Evolutionary conservation across 23 tunicate genomes (phyloP).

Genomic region (Halocynthia aurantium): DNA sequence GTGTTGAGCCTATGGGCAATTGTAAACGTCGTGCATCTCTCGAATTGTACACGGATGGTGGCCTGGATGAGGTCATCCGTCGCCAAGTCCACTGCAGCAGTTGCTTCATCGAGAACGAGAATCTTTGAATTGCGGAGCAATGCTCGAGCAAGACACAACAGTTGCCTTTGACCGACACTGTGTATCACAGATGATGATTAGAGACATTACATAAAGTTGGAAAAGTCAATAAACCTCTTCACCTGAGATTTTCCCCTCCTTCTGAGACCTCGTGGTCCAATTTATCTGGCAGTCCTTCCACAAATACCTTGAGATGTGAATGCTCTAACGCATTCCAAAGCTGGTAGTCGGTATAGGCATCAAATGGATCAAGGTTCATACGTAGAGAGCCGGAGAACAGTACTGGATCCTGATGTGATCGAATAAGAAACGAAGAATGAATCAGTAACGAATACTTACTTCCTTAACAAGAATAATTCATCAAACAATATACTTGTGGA

Average conservation of each 20-base stretch:
- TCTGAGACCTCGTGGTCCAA: constrained; percentile 72
- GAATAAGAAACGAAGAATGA: too few relatives aligned
- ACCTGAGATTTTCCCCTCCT: constrained; percentile 95
- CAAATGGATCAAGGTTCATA: constrained; percentile 94
- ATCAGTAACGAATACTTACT: too few relatives aligned
- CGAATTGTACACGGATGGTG: constrained; percentile 60
- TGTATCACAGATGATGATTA: not conserved
- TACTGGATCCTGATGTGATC: constrained; percentile 71
- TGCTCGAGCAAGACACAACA: constrained; percentile 80
- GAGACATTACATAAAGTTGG: too few relatives aligned
- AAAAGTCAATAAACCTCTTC: not conserved
- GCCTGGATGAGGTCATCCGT: constrained; percentile 90
- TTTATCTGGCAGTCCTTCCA: constrained; percentile 47
- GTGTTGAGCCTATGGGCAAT: constrained; percentile 90
- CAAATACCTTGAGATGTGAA: constrained; percentile 80
- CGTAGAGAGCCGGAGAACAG: constrained; percentile 84
- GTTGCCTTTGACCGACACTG: constrained; percentile 95
- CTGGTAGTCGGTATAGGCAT: constrained; percentile 61
- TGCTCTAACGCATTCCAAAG: constrained; percentile 91
- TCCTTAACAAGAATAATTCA: too few relatives aligned
- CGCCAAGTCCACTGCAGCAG: constrained; percentile 85
- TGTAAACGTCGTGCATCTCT: constrained; percentile 62
- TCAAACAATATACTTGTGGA: constrained; percentile 54
- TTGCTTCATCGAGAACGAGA: constrained; percentile 88
- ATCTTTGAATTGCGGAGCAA: constrained; percentile 64